These are phyloP conservation scores for Philaenus spumarius DNA, from an alignment of 1,140 invertebrate genomes.

Conservation along the genomic window DNA sequence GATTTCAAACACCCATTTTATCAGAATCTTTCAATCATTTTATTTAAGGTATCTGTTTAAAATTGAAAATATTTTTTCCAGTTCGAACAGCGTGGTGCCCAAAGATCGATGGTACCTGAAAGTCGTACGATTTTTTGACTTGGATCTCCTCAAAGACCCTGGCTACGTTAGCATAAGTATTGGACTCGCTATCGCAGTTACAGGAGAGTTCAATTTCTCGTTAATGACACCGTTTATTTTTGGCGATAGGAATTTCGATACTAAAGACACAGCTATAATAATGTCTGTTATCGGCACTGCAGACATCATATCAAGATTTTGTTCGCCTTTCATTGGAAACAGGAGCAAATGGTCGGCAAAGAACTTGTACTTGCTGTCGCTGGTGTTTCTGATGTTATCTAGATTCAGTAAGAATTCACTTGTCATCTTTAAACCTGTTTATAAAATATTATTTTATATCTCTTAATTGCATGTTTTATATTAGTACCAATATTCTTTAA, in stretches of 20 bases:
- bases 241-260: conserved; percentile 50
- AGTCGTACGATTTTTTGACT: conserved; percentile 40
- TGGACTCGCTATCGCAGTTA: conserved; percentile 56
- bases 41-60: no score
- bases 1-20: no score
- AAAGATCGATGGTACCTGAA: no score
- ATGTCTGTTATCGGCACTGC: conserved; percentile 26
- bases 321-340: conserved; percentile 54
- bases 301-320: conserved; percentile 32
- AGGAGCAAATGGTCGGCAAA: conserved; percentile 56
- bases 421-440: not conserved
- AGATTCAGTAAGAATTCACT: conserved; percentile 55
- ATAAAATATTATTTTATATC: not conserved
- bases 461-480: not conserved
- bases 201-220: conserved; percentile 61
- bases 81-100: no score
- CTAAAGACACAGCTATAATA: conserved; percentile 34
- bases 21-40: no score
- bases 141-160: conserved; percentile 56
- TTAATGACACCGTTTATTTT: conserved; percentile 57
- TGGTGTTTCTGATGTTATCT: conserved; percentile 53
- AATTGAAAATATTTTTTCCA: no score
- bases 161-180: conserved; percentile 57
- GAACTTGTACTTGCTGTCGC: conserved; percentile 58
- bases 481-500: not conserved